phyloP scores from a whole-genome alignment of 2,888 invertebrate species.

The Micoletzkya japonica region DNA sequence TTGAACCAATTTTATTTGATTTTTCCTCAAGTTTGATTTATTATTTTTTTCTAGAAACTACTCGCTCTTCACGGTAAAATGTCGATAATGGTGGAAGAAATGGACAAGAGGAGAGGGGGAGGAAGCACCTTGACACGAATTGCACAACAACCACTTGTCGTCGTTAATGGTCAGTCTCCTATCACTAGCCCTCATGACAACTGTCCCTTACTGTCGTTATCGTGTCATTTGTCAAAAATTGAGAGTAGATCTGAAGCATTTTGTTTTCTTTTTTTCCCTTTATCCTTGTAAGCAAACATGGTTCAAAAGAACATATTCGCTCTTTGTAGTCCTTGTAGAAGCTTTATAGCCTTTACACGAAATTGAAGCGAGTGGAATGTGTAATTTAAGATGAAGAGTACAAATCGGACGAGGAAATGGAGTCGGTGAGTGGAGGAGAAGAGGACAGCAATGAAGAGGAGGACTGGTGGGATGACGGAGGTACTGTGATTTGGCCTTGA shows the following conservation, averaged over 20 bases:
- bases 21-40: not conserved
- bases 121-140: not conserved
- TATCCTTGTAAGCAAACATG: too few species aligned
- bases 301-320: too few species aligned
- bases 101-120: conserved; percentile 27
- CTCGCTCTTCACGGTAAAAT: conserved; percentile 28
- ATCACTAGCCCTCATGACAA: too few species aligned
- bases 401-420: conserved; percentile 29
- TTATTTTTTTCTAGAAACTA: conserved; percentile 4
- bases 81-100: conserved; percentile 20
- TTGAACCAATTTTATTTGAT: not conserved
- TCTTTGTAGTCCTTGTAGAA: too few species aligned
- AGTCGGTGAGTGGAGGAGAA: conserved; percentile 26
- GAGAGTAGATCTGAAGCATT: too few species aligned
- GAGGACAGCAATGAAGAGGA: conserved; percentile 18
- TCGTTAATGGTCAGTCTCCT: conserved; percentile 15
- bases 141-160: too few species aligned
- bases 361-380: too few species aligned
- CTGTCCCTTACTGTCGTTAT: too few species aligned
- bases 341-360: too few species aligned
- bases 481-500: not conserved
- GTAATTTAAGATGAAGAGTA: conserved; percentile 18
- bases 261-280: too few species aligned
- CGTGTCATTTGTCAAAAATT: too few species aligned
- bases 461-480: conserved; percentile 29